These are phyloP conservation scores for Empidonax alnorum DNA, from an alignment of 2,113 vertebrate species.

Conservation along the genomic window DNA sequence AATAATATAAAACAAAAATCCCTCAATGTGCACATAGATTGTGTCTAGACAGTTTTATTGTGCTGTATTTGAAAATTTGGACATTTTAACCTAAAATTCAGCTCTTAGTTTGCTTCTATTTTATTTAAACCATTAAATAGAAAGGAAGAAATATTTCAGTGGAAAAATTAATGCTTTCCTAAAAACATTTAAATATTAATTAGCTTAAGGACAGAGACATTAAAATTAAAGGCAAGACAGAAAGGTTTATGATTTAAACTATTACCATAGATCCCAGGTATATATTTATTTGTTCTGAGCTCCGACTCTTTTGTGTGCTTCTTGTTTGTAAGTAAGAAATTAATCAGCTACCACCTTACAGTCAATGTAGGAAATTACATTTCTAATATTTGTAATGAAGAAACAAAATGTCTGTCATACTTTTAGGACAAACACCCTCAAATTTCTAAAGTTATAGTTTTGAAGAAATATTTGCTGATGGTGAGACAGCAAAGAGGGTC, in stretches of 20 bases:
- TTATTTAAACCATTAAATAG: neutral
- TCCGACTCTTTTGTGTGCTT: neutral
- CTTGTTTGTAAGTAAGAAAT: neutral
- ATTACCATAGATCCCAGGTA: neutral
- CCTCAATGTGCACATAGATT: neutral
- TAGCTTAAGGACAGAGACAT: neutral
- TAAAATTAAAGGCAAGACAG: neutral
- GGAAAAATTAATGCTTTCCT: neutral
- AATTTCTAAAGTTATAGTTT: neutral
- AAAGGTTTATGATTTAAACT: neutral
- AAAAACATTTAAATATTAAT: neutral
- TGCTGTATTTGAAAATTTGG: neutral
- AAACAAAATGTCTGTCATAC: neutral
- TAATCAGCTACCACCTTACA: neutral
- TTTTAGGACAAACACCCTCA: neutral
- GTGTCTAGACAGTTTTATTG: conserved; percentile 6
- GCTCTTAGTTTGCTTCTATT: neutral
- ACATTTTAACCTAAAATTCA: neutral
- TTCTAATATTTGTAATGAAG: neutral
- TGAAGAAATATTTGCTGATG: neutral
- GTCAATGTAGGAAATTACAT: neutral
- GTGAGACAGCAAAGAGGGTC: neutral
- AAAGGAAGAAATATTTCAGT: neutral
- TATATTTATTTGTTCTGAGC: neutral
- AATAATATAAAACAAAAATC: neutral